Conservation (phyloP, 2,888 invertebrate genomes). For the Adelphocoris suturalis region DNA sequence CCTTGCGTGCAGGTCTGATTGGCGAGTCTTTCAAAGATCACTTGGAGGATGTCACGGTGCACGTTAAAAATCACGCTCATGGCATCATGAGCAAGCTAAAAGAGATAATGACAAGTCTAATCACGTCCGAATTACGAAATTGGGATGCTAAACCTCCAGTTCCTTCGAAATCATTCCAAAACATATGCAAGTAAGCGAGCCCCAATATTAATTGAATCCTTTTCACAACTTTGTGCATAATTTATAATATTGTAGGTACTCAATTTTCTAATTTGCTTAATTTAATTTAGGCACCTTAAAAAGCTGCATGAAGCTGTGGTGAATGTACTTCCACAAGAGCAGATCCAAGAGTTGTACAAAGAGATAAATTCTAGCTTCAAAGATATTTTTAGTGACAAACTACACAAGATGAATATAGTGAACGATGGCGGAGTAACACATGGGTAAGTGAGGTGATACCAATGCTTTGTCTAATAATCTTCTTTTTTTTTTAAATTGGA, state of each 20-base stretch:
- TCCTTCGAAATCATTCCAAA: constrained; percentile 93
- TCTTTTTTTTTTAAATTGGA: too few relatives aligned
- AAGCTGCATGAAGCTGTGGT: constrained; percentile 95
- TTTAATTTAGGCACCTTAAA: constrained; percentile 82
- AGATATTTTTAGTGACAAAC: constrained; percentile 89
- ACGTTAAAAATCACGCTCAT: constrained; percentile 92
- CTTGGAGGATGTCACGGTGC: constrained; percentile 85
- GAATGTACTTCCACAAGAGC: constrained; percentile 86
- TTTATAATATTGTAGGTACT: neutral
- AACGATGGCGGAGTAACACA: constrained; percentile 98
- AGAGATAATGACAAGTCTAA: constrained; percentile 91
- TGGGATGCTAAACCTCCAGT: constrained; percentile 98
- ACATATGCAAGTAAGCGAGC: constrained; percentile 84
- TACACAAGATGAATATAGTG: constrained; percentile 91
- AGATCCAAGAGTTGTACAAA: constrained; percentile 84
- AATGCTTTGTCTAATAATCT: too few relatives aligned
- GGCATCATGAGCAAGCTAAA: constrained; percentile 96
- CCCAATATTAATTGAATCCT: neutral
- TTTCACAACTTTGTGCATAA: neutral
- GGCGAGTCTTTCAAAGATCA: constrained; percentile 75
- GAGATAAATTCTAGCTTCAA: constrained; percentile 92
- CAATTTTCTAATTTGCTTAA: neutral
- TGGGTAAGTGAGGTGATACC: constrained; percentile 81
- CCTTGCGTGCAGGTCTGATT: constrained; percentile 73
- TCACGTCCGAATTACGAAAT: constrained; percentile 87